A percentile compares a stretch with the other conserved stretches of the same genome.
Evolutionary conservation across 2,113 vertebrate species (phyloP).

Genomic region (Nansenia antarctica): DNA sequence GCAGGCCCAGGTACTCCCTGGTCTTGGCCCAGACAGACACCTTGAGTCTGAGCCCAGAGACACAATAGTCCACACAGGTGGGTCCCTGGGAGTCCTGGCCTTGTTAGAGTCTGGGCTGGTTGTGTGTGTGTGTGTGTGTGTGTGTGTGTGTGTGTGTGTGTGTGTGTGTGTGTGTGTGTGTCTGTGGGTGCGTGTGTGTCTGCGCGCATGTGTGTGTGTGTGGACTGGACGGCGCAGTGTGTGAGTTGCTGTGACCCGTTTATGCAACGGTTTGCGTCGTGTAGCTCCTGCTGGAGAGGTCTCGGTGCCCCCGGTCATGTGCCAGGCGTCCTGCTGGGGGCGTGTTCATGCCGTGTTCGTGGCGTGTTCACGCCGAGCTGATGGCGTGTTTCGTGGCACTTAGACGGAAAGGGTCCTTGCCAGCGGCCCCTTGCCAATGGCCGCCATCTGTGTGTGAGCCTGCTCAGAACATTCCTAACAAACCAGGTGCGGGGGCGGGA

Average conservation of each 20-base stretch:
- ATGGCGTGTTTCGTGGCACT: neutral
- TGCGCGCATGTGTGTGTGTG: no score
- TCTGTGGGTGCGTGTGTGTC: no score
- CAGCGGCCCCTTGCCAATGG: neutral
- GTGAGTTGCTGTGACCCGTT: neutral
- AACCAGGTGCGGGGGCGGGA: conserved; percentile 30
- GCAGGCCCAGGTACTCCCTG: neutral
- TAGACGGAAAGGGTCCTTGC: conserved; percentile 4
- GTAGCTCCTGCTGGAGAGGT: conserved; percentile 26
- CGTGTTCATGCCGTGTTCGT: neutral
- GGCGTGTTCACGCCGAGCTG: neutral
- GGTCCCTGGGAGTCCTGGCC: neutral
- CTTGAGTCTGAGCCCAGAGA: no score
- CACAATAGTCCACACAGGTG: neutral
- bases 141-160: no score
- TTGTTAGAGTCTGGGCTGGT: neutral
- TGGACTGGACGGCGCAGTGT: no score
- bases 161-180: no score
- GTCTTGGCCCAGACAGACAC: neutral
- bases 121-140: no score
- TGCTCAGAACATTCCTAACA: conserved; percentile 31
- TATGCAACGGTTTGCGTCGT: neutral
- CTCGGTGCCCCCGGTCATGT: neutral
- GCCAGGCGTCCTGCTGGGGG: conserved; percentile 35
- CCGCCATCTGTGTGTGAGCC: conserved; percentile 53